phyloP scores from a whole-genome alignment of 2,888 invertebrate species.

The Drosophila gaucha region DNA sequence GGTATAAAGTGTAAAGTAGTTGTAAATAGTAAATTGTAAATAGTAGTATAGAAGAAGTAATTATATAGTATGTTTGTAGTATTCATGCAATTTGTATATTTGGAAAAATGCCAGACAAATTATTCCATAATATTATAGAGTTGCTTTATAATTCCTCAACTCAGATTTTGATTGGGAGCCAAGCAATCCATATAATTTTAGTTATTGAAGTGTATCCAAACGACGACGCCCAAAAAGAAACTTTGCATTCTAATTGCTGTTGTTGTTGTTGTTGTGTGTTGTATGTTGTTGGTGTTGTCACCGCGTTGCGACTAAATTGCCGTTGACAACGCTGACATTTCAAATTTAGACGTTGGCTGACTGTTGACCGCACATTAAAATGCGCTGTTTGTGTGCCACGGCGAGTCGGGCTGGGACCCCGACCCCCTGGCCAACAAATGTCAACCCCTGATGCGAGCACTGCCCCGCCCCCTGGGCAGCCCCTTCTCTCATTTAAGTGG shows the following conservation, averaged over 20 bases:
- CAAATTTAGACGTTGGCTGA: slow-evolving; percentile 75
- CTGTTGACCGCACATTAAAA: slow-evolving; percentile 77
- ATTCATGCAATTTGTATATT: no score
- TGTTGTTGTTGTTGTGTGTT: slow-evolving; percentile 23
- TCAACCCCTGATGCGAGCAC: slow-evolving; percentile 11
- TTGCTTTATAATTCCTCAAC: background rate
- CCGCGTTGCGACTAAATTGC: slow-evolving; percentile 51
- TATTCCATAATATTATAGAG: no score
- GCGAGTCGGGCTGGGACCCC: slow-evolving; percentile 40
- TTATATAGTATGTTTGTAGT: no score
- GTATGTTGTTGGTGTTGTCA: slow-evolving; percentile 36
- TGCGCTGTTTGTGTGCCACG: slow-evolving; percentile 72
- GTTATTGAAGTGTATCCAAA: slow-evolving; percentile 12
- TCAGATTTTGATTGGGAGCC: background rate
- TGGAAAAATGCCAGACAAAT: no score
- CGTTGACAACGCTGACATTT: slow-evolving; percentile 76
- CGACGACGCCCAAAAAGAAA: background rate
- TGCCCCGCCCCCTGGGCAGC: background rate
- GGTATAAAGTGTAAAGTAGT: no score
- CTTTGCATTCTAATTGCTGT: slow-evolving; percentile 13
- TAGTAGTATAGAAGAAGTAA: no score
- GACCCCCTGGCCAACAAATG: slow-evolving; percentile 20
- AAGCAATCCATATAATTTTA: background rate
- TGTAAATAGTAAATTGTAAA: no score
- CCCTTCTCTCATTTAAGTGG: slow-evolving; percentile 9